Conservation (phyloP, 2,888 invertebrate species). For the Biston betularia region DNA sequence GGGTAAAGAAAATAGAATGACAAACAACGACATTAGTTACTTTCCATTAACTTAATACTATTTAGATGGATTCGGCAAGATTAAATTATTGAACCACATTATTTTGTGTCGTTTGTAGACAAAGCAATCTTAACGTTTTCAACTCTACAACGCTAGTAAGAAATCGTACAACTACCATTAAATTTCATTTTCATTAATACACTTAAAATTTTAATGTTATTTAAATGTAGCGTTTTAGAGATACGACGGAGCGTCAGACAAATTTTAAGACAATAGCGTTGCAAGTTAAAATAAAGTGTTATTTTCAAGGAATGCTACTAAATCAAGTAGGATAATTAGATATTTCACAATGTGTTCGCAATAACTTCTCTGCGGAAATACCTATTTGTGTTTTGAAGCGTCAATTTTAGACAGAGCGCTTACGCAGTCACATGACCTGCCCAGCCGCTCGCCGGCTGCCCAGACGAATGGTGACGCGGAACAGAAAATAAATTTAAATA, state of each 20-base stretch:
- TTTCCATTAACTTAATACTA: constrained; percentile 37
- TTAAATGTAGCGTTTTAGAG: neutral
- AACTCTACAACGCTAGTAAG: neutral
- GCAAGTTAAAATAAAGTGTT: constrained; percentile 32
- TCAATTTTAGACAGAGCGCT: constrained; percentile 65
- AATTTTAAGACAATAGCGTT: constrained; percentile 32
- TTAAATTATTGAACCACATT: constrained; percentile 27
- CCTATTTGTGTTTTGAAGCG: constrained; percentile 49
- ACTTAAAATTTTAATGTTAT: neutral
- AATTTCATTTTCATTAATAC: neutral
- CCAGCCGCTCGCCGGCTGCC: constrained; percentile 33
- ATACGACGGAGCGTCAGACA: constrained; percentile 3
- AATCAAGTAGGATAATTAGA: constrained; percentile 34
- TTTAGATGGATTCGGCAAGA: constrained; percentile 32
- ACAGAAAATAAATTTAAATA: constrained; percentile 72
- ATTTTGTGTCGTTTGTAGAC: constrained; percentile 18
- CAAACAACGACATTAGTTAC: constrained; percentile 44
- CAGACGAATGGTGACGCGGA: constrained; percentile 71
- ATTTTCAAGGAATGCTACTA: constrained; percentile 36
- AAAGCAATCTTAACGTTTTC: neutral
- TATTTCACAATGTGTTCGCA: constrained; percentile 49
- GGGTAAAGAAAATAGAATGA: constrained; percentile 51
- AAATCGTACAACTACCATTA: neutral
- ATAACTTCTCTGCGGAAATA: constrained; percentile 50
- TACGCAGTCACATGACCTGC: constrained; percentile 71